phyloP scores from a whole-genome alignment of 92 coral and sea anemone species.

The Porites evermanni region DNA sequence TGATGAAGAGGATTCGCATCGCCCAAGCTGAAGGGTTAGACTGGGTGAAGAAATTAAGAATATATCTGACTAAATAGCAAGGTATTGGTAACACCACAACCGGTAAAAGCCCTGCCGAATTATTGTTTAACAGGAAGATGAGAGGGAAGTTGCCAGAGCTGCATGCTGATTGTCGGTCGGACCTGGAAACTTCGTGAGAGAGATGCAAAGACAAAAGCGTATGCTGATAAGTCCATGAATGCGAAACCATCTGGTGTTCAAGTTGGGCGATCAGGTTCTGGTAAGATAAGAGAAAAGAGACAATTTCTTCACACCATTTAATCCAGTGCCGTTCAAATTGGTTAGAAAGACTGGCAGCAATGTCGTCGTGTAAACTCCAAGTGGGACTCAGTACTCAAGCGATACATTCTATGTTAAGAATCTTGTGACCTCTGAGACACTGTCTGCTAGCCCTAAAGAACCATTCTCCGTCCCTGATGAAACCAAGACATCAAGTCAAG shows the following conservation, averaged over 20 bases:
- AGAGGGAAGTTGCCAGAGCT: conserved; percentile 57
- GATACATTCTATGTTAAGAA: too few relatives aligned
- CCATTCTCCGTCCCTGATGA: too few relatives aligned
- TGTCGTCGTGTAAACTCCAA: too few relatives aligned
- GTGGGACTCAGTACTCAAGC: too few relatives aligned
- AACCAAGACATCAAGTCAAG: too few relatives aligned
- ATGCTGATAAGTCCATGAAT: conserved; percentile 7
- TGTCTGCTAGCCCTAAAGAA: too few relatives aligned
- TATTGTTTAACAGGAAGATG: conserved; percentile 61
- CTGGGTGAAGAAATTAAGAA: conserved; percentile 40
- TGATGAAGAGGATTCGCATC: conserved; percentile 57
- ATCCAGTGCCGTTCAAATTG: conserved; percentile 39
- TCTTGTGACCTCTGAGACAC: too few relatives aligned
- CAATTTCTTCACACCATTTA: conserved; percentile 44
- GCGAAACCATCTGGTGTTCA: conserved; percentile 11
- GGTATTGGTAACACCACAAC: conserved; percentile 47
- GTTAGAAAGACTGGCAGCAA: conserved; percentile 58
- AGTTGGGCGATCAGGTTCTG: conserved; percentile 54
- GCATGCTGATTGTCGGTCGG: conserved; percentile 8
- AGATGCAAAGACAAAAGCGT: conserved; percentile 43
- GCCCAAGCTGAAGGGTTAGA: conserved; percentile 60
- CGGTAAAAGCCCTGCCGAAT: conserved; percentile 60
- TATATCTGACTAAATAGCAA: conserved; percentile 44
- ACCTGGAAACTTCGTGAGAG: conserved; percentile 24
- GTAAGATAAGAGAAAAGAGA: conserved; percentile 39